phyloP scores from a whole-genome alignment of 2,797 vertebrate genomes.

The Poecile montanus region DNA sequence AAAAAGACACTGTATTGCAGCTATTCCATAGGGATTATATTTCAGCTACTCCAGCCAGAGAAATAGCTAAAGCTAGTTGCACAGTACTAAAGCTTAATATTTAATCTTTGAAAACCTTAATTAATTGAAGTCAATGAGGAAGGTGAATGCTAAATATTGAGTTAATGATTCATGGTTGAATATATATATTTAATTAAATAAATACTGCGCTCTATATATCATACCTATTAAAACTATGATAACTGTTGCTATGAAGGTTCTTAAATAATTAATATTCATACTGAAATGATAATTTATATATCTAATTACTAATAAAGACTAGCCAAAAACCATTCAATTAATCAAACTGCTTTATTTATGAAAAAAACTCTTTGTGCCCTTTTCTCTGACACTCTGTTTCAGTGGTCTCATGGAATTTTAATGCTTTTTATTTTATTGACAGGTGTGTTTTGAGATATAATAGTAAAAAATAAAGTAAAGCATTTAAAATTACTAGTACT shows the following conservation, averaged over 20 bases:
- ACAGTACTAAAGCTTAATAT: not conserved
- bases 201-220: not conserved
- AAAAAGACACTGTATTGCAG: not conserved
- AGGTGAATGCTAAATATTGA: not conserved
- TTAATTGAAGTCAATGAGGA: not conserved
- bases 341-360: not conserved
- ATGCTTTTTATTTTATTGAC: not conserved
- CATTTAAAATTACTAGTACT: not conserved
- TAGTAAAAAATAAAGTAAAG: not conserved
- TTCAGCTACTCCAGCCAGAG: not conserved
- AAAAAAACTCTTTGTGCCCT: not conserved
- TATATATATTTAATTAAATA: not conserved
- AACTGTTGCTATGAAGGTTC: not conserved
- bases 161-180: not conserved
- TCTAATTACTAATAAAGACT: not conserved
- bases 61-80: not conserved
- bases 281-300: not conserved
- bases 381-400: not conserved
- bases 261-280: not conserved
- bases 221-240: not conserved
- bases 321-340: not conserved
- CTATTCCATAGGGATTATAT: not conserved
- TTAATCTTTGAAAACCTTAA: not conserved
- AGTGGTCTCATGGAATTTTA: not conserved
- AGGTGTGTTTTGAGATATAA: not conserved